Percentiles rank a stretch among this genome's conserved stretches.
Conservation (phyloP, 2,797 vertebrate genomes). For the Thalassophryne amazonica region DNA sequence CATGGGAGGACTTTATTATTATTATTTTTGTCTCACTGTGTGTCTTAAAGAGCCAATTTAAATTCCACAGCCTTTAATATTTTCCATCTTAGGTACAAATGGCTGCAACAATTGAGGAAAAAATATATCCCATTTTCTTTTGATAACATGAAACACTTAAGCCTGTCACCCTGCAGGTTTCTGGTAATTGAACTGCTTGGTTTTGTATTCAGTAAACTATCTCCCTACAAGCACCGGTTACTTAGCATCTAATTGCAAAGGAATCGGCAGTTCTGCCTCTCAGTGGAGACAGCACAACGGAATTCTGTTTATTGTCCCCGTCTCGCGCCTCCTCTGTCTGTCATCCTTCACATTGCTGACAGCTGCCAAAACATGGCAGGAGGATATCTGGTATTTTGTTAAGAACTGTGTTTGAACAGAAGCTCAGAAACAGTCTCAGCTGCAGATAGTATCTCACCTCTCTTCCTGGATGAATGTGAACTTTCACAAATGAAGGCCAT, state of each 20-base stretch:
- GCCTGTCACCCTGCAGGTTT: constrained; percentile 52
- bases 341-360: constrained; percentile 58
- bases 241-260: constrained; percentile 69
- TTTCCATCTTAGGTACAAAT: constrained; percentile 49
- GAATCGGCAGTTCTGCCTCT: constrained; percentile 63
- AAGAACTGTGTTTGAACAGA: constrained; percentile 48
- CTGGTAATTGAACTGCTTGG: constrained; percentile 60
- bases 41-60: constrained; percentile 44
- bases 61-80: constrained; percentile 55
- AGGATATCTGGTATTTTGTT: constrained; percentile 50
- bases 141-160: constrained; percentile 64
- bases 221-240: constrained; percentile 35
- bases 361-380: constrained; percentile 53
- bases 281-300: constrained; percentile 21
- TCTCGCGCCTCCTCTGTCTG: constrained; percentile 21
- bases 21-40: constrained; percentile 14
- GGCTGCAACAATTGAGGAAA: constrained; percentile 54
- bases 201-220: constrained; percentile 61
- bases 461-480: constrained; percentile 61
- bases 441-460: constrained; percentile 63
- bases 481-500: constrained; percentile 71
- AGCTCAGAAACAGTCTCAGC: constrained; percentile 55
- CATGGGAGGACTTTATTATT: constrained; percentile 11
- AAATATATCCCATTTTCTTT: constrained; percentile 48
- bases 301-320: constrained; percentile 42